A percentile compares a stretch with the other conserved stretches of the same genome.
Conservation (phyloP, 2,113 vertebrate genomes). For the Ptilorrhoa leucosticta region DNA sequence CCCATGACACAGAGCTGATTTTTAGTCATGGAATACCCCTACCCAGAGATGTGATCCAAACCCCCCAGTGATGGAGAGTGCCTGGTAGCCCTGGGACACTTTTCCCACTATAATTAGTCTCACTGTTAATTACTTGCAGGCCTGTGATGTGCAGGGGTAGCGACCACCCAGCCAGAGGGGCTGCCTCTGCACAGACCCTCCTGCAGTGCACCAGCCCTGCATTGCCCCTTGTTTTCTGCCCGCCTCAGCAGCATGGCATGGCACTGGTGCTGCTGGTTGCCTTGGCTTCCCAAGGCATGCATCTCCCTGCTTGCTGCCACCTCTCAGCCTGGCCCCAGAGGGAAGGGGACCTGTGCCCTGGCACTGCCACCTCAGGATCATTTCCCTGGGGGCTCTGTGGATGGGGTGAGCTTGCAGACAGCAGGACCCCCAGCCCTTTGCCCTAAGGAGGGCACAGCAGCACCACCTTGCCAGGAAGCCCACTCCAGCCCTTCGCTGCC, state of each 20-base stretch:
- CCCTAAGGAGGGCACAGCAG: not conserved
- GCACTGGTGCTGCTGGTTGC: not conserved
- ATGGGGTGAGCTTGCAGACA: rapidly evolving
- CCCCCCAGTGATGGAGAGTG: not conserved
- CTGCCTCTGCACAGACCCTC: not conserved
- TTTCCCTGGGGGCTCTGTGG: not conserved
- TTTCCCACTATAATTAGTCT: not conserved
- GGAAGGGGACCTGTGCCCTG: not conserved
- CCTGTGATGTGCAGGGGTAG: not conserved
- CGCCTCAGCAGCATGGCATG: not conserved
- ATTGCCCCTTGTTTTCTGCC: not conserved
- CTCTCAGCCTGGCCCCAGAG: not conserved
- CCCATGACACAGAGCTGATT: rapidly evolving
- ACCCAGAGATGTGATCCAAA: not conserved
- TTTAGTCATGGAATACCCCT: not conserved
- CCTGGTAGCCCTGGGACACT: not conserved
- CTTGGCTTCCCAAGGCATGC: not conserved
- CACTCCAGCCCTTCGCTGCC: not conserved
- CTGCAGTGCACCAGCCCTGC: not conserved
- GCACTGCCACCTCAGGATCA: not conserved
- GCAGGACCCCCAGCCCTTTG: not conserved
- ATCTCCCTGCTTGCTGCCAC: not conserved
- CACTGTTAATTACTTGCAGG: not conserved
- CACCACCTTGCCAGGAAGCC: not conserved
- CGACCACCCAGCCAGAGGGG: rapidly evolving